Conservation (phyloP, 2,888 invertebrate species). For the Erebia ligea region DNA sequence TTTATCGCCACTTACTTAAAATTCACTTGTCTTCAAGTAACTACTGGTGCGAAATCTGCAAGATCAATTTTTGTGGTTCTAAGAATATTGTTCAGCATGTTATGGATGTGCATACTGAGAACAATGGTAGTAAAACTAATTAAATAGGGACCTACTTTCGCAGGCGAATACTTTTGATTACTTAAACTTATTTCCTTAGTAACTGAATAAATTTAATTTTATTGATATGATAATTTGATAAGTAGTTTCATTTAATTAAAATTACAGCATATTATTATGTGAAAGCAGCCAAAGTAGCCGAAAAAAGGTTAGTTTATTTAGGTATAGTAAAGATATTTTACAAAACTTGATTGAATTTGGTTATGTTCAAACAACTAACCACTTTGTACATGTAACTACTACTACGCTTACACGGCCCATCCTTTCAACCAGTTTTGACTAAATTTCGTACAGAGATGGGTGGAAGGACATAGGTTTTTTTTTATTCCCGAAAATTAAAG, state of each 20-base stretch:
- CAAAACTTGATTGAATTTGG: too few species aligned
- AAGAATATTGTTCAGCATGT: constrained; percentile 23
- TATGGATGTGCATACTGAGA: constrained; percentile 19
- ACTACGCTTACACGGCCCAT: too few species aligned
- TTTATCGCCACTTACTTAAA: constrained; percentile 52
- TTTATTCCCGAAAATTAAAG: too few species aligned
- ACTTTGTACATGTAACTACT: too few species aligned
- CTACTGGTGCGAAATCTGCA: constrained; percentile 28
- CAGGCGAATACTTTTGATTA: background rate
- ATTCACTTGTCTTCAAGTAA: constrained; percentile 44
- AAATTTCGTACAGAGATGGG: too few species aligned
- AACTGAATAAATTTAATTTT: background rate
- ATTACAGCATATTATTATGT: too few species aligned
- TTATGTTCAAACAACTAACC: too few species aligned
- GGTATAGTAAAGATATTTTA: too few species aligned
- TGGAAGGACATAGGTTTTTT: too few species aligned
- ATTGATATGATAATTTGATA: background rate
- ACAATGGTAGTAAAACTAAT: background rate
- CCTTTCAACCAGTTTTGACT: too few species aligned
- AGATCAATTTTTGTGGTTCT: constrained; percentile 22
- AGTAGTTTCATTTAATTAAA: background rate
- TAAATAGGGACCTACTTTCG: constrained; percentile 1
- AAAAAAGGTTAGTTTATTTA: too few species aligned
- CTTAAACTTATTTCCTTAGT: background rate
- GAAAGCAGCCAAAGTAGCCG: too few species aligned